Evolutionary conservation across 2,888 invertebrate species (phyloP).

Genomic region (Aphodius sticticus): DNA sequence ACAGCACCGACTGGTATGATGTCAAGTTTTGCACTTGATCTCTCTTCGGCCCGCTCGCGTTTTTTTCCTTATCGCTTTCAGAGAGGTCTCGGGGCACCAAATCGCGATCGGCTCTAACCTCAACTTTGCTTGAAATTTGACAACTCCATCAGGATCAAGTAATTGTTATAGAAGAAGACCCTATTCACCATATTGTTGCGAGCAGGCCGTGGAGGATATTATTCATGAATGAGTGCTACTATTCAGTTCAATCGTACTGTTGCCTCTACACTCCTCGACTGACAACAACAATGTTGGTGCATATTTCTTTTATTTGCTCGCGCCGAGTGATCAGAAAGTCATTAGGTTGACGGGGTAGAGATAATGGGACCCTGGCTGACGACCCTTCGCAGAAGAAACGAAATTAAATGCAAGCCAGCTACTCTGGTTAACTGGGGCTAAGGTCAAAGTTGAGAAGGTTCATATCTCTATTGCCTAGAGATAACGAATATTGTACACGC

Average conservation of each 20-base stretch:
- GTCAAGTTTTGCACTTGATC: constrained; percentile 13
- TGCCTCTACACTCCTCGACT: not conserved
- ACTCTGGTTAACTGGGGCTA: constrained; percentile 5
- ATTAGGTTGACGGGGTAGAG: constrained; percentile 17
- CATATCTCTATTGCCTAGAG: constrained; percentile 29
- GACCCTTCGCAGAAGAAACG: not conserved
- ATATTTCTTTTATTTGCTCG: constrained; percentile 23
- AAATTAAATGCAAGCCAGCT: not conserved
- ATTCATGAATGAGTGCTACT: constrained; percentile 7
- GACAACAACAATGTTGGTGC: constrained; percentile 7
- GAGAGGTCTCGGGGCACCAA: not conserved
- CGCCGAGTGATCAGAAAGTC: constrained; percentile 5
- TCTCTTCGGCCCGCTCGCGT: constrained; percentile 5
- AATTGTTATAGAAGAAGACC: constrained; percentile 55
- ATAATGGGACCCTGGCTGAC: constrained; percentile 12
- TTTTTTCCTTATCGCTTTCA: constrained; percentile 16
- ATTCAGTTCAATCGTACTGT: constrained; percentile 12
- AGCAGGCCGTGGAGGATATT: not conserved
- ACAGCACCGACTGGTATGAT: constrained; percentile 6
- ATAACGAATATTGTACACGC: constrained; percentile 11
- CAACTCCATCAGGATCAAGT: constrained; percentile 54
- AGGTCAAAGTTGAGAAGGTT: constrained; percentile 36
- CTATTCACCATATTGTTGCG: constrained; percentile 51
- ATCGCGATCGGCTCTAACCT: not conserved
- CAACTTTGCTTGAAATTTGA: constrained; percentile 49